These are phyloP conservation scores for Malachius bipustulatus DNA, from an alignment of 2,888 invertebrate species.

Conservation along the genomic window DNA sequence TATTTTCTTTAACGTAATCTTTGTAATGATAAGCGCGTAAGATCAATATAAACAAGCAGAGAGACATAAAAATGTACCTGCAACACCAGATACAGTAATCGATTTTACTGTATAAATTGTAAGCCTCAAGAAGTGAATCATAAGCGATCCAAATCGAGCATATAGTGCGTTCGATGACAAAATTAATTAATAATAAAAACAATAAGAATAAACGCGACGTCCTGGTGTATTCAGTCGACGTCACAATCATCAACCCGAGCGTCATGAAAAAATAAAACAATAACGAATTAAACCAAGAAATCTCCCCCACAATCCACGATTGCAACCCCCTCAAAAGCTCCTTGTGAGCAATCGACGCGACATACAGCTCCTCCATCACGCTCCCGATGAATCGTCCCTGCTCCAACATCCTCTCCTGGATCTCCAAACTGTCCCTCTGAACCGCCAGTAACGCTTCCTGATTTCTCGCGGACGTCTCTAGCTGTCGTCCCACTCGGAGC, in stretches of 20 bases:
- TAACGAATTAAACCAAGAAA: conserved; percentile 50
- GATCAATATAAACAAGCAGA: conserved; percentile 30
- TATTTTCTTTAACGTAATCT: conserved; percentile 37
- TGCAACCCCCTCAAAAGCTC: conserved; percentile 45
- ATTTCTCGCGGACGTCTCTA: conserved; percentile 36
- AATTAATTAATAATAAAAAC: conserved; percentile 39
- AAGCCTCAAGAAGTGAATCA: conserved; percentile 20
- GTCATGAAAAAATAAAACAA: conserved; percentile 45
- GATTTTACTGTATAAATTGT: conserved; percentile 31
- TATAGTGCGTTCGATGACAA: conserved; percentile 39
- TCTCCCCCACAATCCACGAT: conserved; percentile 49
- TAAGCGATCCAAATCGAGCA: conserved; percentile 21
- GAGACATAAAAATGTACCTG: conserved; percentile 33
- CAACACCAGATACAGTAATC: conserved; percentile 37
- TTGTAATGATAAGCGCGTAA: conserved; percentile 32
- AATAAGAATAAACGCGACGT: conserved; percentile 45
- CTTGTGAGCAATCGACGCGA: conserved; percentile 42
- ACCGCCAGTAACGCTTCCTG: conserved; percentile 37
- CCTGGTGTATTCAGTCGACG: conserved; percentile 43
- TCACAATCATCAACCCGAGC: conserved; percentile 43
- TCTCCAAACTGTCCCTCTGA: conserved; percentile 38
- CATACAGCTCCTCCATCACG: conserved; percentile 40
- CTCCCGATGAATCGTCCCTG: conserved; percentile 42
- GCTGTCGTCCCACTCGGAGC: conserved; percentile 39
- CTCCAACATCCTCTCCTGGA: conserved; percentile 41